Conservation (phyloP, 2,113 vertebrate genomes). For the Chionomys nivalis region DNA sequence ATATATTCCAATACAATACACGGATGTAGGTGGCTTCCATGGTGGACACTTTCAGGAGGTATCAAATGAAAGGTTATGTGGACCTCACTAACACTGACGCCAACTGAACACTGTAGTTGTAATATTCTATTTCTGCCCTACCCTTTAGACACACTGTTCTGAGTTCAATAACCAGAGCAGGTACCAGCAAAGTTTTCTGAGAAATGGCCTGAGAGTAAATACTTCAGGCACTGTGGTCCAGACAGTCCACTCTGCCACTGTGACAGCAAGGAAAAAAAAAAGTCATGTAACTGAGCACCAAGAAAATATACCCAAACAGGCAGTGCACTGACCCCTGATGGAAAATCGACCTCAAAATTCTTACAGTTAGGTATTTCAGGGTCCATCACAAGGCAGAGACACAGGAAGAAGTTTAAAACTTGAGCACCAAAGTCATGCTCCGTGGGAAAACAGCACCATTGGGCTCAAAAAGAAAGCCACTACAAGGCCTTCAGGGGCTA, state of each 20-base stretch:
- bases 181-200: not conserved
- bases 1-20: not conserved
- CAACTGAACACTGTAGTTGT: not conserved
- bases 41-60: not conserved
- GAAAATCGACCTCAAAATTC: not conserved
- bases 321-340: not conserved
- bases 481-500: not conserved
- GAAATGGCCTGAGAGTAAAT: not conserved
- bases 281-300: not conserved
- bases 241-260: not conserved
- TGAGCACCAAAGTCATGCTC: not conserved
- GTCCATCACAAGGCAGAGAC: not conserved
- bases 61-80: not conserved
- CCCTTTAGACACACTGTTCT: conserved; percentile 22
- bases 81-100: not conserved
- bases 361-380: not conserved
- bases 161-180: not conserved
- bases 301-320: not conserved
- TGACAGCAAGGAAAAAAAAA: not conserved
- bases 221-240: not conserved
- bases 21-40: not conserved
- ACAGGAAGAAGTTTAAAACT: conserved; percentile 5
- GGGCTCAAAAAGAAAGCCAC: not conserved
- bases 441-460: not conserved
- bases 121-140: conserved; percentile 12